Conservation (phyloP, 1,140 invertebrate genomes). For the Heliconius hewitsoni region DNA sequence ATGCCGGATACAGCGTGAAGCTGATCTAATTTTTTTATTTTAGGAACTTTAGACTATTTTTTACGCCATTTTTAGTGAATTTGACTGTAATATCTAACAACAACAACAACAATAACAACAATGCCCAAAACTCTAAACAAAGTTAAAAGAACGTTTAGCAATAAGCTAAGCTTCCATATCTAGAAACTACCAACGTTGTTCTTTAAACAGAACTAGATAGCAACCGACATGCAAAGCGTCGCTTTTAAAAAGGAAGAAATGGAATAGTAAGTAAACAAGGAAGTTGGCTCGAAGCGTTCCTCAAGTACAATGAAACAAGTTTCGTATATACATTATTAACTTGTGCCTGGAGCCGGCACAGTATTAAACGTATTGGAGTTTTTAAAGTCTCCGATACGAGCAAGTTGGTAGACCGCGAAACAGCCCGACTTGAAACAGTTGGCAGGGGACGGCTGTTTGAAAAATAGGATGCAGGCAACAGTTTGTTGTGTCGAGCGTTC, state of each 20-base stretch:
- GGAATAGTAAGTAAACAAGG: slow-evolving; percentile 70
- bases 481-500: slow-evolving; percentile 63
- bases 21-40: neutral
- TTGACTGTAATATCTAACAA: slow-evolving; percentile 33
- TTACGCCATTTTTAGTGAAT: slow-evolving; percentile 43
- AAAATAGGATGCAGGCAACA: slow-evolving; percentile 75
- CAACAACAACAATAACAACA: slow-evolving; percentile 31
- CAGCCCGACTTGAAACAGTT: slow-evolving; percentile 55
- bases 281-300: slow-evolving; percentile 59
- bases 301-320: slow-evolving; percentile 68
- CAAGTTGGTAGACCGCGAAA: slow-evolving; percentile 56
- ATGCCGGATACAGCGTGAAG: neutral
- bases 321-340: slow-evolving; percentile 74
- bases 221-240: slow-evolving; percentile 71
- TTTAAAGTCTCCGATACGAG: slow-evolving; percentile 59
- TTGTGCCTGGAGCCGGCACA: slow-evolving; percentile 61
- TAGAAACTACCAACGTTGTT: slow-evolving; percentile 59
- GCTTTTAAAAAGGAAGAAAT: slow-evolving; percentile 69
- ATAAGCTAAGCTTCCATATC: slow-evolving; percentile 68
- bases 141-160: slow-evolving; percentile 61
- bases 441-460: slow-evolving; percentile 61
- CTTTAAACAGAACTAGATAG: slow-evolving; percentile 61
- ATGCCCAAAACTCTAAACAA: slow-evolving; percentile 41
- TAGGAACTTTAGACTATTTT: slow-evolving; percentile 53
- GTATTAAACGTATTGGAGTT: slow-evolving; percentile 71